A percentile compares a stretch with the other conserved stretches of the same genome.
These are phyloP conservation scores for Lophotriccus pileatus DNA, from an alignment of 2,797 vertebrate species.

Conservation along the genomic window DNA sequence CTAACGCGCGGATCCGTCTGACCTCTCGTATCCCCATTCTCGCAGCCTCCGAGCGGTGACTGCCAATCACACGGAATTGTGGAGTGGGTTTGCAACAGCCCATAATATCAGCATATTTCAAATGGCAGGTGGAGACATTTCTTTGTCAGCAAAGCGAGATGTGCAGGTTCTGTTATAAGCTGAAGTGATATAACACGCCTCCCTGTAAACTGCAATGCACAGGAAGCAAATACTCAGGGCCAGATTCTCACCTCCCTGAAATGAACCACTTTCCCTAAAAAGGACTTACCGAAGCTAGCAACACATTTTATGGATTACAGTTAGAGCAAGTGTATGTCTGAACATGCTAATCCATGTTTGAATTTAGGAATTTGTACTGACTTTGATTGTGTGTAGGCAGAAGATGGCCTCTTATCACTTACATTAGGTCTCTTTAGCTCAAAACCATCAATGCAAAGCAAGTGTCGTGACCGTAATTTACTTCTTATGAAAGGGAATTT, in stretches of 20 bases:
- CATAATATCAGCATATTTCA: background rate
- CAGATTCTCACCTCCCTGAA: background rate
- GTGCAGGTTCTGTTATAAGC: background rate
- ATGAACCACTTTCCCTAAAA: background rate
- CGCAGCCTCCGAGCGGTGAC: fast-evolving
- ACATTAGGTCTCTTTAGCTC: background rate
- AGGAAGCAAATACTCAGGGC: background rate
- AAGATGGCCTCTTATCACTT: background rate
- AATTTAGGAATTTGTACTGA: background rate
- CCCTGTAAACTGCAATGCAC: background rate
- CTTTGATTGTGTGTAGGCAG: background rate
- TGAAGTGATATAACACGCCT: background rate
- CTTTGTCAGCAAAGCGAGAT: background rate
- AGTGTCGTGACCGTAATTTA: background rate
- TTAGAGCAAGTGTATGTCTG: background rate
- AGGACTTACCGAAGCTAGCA: background rate
- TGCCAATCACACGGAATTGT: background rate
- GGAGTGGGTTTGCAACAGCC: background rate
- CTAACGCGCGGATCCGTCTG: fast-evolving
- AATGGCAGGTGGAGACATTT: background rate
- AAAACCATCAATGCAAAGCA: constrained; percentile 22
- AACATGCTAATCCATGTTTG: background rate
- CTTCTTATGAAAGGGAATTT: background rate
- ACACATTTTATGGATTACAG: background rate
- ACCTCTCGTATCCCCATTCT: fast-evolving